Evolutionary conservation across 1,140 invertebrate genomes (phyloP), one percentile per base, ranked within the genome.

Genomic region (Hetaerina americana): DNA sequence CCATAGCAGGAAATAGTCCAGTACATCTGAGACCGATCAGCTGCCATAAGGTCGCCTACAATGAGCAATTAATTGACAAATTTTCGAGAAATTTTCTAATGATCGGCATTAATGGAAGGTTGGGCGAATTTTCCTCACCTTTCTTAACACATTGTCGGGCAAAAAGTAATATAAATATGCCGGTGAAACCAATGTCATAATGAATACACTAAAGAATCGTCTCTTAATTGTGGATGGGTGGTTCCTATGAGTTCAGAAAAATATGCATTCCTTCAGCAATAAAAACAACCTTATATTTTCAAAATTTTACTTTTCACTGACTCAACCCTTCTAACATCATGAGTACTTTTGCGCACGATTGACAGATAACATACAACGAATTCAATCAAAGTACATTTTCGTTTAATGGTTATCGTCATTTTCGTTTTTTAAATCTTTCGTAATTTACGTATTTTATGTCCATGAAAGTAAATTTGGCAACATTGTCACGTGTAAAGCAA

Each of bases 201-300:
- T 80, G 73, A 89, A 88, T 0, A 94, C 92, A 82, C 93, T 95
- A 68, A 92, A 85, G 79, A 95, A 96, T 78, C 94, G 86, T 80
- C 87, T 88, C 77, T 93, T 95, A 74, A 97, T 94, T 1, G 89
- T 93, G n/a, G 88, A 85, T 5, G 93, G 92, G 82, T 96, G 92
- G 79, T 95, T 89, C 76, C 92, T 93, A 82, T 77, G 89, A 85
- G 76, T 75, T 77, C 74, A 72, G 68, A 66, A 67, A 67, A 67
- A 10, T 18, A 10, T 10, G 6, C 24, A 67, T 6, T 67, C 6
- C 66, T 67, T 10, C 26, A 67, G 5, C 24, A 6, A 67, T 67
- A 5, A 18, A 67, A 67, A 67, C n/a, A 67, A 67, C 6, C n/a
- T n/a, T n/a, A n/a, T n/a, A n/a, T n/a, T n/a, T n/a, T n/a, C n/a